These are phyloP conservation scores for Macroramphosus scolopax DNA, from an alignment of 2,797 vertebrate genomes.

Conservation along the genomic window DNA sequence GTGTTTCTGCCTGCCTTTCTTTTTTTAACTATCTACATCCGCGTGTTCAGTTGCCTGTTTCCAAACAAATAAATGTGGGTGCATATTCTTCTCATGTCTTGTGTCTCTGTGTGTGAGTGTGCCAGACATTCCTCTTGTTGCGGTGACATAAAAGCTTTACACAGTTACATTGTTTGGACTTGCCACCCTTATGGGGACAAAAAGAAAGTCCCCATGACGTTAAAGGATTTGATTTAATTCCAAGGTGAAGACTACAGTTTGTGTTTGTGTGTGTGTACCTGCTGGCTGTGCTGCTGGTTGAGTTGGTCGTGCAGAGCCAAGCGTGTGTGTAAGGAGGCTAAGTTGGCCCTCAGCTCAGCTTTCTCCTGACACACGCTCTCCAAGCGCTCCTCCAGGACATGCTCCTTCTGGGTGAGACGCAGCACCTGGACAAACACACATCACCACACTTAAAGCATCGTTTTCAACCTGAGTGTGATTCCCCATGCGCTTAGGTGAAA, in stretches of 20 bases:
- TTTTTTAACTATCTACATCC: not conserved
- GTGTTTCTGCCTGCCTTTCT: not conserved
- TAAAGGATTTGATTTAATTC: too few relatives aligned
- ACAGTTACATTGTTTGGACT: too few relatives aligned
- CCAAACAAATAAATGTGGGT: not conserved
- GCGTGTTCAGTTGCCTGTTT: not conserved
- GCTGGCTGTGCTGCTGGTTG: constrained; percentile 67
- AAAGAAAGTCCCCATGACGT: too few relatives aligned
- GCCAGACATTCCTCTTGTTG: too few relatives aligned
- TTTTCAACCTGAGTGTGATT: too few relatives aligned
- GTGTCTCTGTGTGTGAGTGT: too few relatives aligned
- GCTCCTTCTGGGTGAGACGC: constrained; percentile 73
- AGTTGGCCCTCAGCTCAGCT: constrained; percentile 63
- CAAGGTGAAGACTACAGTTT: not conserved
- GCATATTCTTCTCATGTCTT: too few relatives aligned
- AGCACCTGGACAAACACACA: constrained; percentile 63
- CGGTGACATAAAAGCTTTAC: too few relatives aligned
- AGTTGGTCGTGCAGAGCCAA: constrained; percentile 71
- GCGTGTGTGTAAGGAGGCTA: constrained; percentile 66
- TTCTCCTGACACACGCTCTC: constrained; percentile 70
- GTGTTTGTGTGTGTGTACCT: constrained; percentile 60
- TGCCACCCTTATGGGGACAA: too few relatives aligned
- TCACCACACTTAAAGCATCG: constrained; percentile 6
- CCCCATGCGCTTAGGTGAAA: too few relatives aligned
- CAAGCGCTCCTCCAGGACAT: constrained; percentile 69